Evolutionary conservation across 1,140 invertebrate genomes (phyloP), one percentile per base, ranked within the genome.

Genomic region (Euborellia annulipes): DNA sequence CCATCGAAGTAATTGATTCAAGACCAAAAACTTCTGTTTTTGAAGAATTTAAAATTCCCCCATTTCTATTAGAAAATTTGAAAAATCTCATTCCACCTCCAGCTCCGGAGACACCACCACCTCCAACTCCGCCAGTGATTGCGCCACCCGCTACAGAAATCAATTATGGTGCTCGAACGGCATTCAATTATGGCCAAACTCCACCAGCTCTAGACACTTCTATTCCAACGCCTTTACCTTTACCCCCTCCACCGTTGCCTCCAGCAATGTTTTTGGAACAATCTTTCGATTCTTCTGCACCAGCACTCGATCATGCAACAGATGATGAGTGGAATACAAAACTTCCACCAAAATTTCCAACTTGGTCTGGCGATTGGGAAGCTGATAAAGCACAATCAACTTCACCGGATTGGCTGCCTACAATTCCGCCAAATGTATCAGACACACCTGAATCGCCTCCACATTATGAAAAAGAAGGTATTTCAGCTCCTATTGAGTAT

Each of bases 381-480:
- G 41, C 18, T 34, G 34, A 45, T 6, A 45, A 45, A 34, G 18
- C 4, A 6, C 11, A 4, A 4, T 4, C 23, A 11, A 6, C 23
- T 27, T 27, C 30, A 20, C 32, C 37, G 30, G 47, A 48, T 41
- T 48, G 47, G 47, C 43, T 44, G 22, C 41, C 47, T 13, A 36
- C 42, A 8, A 36, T 47, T 34, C 46, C 46, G n/a, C 16, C 27
- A 13, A 40, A 39, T n/a, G 16, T 50, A 3, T 14, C 38, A 34
- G 50, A 52, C 9, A 49, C 45, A 2, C 77, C 77, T 4, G 73
- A 75, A 51, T 79, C 76, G 41, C 78, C 78, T 3, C 75, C 76
- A 1, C 64, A 70, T 30, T 78, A 73, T 49, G 77, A 79, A 50
- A 75, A 77, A 53, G 63, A 71, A 54, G 57, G 57, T 39, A 58